phyloP scores from a whole-genome alignment of 2,113 vertebrate genomes.

The Sinocyclocheilus grahami region DNA sequence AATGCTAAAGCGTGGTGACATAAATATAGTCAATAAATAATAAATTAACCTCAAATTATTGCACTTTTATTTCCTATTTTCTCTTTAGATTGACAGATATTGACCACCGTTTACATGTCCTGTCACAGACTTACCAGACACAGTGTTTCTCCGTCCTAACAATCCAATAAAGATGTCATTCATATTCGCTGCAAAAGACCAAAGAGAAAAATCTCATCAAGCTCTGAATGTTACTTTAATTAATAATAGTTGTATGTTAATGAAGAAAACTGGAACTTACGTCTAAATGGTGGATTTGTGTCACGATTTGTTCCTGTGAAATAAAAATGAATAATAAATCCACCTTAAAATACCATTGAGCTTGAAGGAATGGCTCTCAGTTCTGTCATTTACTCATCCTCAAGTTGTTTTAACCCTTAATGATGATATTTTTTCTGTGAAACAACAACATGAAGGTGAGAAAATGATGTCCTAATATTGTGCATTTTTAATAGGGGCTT shows the following conservation, averaged over 20 bases:
- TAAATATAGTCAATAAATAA: neutral
- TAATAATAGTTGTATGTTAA: neutral
- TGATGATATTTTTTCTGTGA: neutral
- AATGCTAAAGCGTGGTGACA: neutral
- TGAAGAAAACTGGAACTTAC: slow-evolving; percentile 22
- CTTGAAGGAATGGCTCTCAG: neutral
- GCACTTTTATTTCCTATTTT: neutral
- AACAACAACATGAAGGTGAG: neutral
- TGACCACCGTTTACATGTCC: neutral
- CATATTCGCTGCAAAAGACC: slow-evolving; percentile 72
- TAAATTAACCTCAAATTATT: neutral
- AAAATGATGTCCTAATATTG: neutral
- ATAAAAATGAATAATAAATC: neutral
- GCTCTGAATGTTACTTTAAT: neutral
- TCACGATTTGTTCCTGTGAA: slow-evolving; percentile 42
- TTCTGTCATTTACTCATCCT: neutral
- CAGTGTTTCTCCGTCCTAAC: slow-evolving; percentile 73
- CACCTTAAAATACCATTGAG: neutral
- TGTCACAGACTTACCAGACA: slow-evolving; percentile 62
- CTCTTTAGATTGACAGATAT: neutral
- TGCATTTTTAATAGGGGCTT: neutral
- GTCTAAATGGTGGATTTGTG: slow-evolving; percentile 32
- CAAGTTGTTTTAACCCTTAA: neutral
- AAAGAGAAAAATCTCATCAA: neutral
- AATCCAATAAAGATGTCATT: slow-evolving; percentile 82